phyloP scores from a whole-genome alignment of 2,113 vertebrate species.

The Chamaea fasciata region DNA sequence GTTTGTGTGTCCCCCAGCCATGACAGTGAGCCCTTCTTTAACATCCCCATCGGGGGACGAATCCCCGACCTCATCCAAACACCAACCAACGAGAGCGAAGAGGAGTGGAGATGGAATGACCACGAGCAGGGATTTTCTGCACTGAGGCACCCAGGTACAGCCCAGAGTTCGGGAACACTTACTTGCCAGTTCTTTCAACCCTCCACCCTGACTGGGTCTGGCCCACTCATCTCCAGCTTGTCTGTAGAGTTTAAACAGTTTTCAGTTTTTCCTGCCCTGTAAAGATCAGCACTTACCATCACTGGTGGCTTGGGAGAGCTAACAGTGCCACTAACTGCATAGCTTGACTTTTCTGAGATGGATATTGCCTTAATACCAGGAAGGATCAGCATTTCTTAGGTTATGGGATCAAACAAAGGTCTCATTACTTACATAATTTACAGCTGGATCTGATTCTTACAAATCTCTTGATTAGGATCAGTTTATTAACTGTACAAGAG shows the following conservation, averaged over 20 bases:
- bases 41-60: constrained; percentile 80
- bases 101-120: constrained; percentile 77
- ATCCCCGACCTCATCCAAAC: constrained; percentile 74
- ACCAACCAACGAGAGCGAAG: constrained; percentile 68
- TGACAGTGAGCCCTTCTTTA: constrained; percentile 69
- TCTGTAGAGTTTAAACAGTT: background rate
- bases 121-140: constrained; percentile 82
- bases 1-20: constrained; percentile 47
- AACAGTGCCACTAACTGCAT: background rate
- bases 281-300: background rate
- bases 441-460: background rate
- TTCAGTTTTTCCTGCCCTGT: background rate
- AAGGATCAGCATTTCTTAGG: background rate
- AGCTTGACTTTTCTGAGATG: background rate
- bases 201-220: background rate
- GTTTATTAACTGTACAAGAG: background rate
- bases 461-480: background rate
- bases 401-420: background rate
- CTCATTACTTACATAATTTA: background rate
- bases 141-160: constrained; percentile 79
- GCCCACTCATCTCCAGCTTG: background rate
- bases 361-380: background rate
- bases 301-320: background rate
- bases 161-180: background rate
- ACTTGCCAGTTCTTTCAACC: background rate